phyloP scores from a whole-genome alignment of 1,140 invertebrate species.

The Aphidius gifuensis region DNA sequence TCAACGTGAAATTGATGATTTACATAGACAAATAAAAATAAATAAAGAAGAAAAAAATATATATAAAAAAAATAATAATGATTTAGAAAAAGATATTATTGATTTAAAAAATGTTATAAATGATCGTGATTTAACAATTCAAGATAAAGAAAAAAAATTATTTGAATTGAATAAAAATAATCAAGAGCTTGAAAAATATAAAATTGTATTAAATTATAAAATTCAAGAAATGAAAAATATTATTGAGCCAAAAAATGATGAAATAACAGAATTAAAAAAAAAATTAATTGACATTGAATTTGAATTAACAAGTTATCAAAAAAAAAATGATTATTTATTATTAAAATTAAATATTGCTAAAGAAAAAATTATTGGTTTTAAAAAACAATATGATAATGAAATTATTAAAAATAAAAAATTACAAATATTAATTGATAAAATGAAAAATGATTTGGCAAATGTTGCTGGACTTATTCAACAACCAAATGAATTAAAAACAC shows the following conservation, averaged over 20 bases:
- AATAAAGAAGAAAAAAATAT: conserved; percentile 66
- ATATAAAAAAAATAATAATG: conserved; percentile 66
- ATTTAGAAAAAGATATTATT: conserved; percentile 70
- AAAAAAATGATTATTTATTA: conserved; percentile 64
- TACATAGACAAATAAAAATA: conserved; percentile 64
- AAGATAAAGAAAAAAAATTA: conserved; percentile 81
- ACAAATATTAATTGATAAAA: conserved; percentile 67
- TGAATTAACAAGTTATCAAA: conserved; percentile 70
- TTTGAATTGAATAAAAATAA: conserved; percentile 80
- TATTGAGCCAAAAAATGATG: conserved; percentile 77
- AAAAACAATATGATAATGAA: conserved; percentile 69
- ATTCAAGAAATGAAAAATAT: conserved; percentile 81
- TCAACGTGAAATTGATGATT: conserved; percentile 71
- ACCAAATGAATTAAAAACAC: conserved; percentile 71
- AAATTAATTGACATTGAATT: conserved; percentile 74
- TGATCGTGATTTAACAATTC: conserved; percentile 76
- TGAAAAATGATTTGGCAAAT: conserved; percentile 76
- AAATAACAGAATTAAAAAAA: conserved; percentile 75
- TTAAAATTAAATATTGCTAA: conserved; percentile 69
- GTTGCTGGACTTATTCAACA: conserved; percentile 74
- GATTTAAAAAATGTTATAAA: conserved; percentile 74
- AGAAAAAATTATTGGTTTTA: conserved; percentile 71
- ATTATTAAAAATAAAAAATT: conserved; percentile 61
- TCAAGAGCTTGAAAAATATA: conserved; percentile 86
- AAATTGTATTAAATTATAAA: conserved; percentile 86